Evolutionary conservation across 2,113 vertebrate species (phyloP).

Genomic region (Phrynosoma platyrhinos): DNA sequence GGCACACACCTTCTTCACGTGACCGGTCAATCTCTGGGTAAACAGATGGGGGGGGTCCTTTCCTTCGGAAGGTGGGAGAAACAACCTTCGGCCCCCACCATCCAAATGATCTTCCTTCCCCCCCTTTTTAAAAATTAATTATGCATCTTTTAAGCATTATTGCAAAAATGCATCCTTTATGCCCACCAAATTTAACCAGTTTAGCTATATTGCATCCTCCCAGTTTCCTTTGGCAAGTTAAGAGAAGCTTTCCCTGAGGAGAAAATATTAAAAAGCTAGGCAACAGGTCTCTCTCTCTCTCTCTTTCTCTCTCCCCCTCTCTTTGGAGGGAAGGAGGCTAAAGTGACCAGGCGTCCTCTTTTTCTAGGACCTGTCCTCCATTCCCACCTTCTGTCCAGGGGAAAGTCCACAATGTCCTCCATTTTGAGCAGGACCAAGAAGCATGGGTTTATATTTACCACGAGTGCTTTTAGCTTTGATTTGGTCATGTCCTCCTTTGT

Average conservation of each 20-base stretch:
- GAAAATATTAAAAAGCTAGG: background rate
- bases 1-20: constrained; percentile 12
- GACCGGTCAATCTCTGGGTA: background rate
- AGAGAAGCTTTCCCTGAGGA: background rate
- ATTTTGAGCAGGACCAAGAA: too few relatives aligned
- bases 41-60: background rate
- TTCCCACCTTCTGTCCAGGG: too few relatives aligned
- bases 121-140: background rate
- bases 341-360: too few relatives aligned
- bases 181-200: fast-evolving
- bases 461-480: too few relatives aligned
- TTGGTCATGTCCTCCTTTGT: too few relatives aligned
- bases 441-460: too few relatives aligned
- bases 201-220: background rate
- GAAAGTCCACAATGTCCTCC: too few relatives aligned
- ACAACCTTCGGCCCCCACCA: constrained; percentile 47
- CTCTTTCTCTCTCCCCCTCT: background rate
- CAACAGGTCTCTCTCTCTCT: background rate
- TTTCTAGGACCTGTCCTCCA: too few relatives aligned
- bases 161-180: background rate
- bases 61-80: constrained; percentile 22
- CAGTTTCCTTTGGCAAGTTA: background rate
- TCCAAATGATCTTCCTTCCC: constrained; percentile 8
- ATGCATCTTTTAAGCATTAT: background rate
- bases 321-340: too few relatives aligned